phyloP scores from a whole-genome alignment of 1,140 invertebrate species.

The Hetaerina americana region DNA sequence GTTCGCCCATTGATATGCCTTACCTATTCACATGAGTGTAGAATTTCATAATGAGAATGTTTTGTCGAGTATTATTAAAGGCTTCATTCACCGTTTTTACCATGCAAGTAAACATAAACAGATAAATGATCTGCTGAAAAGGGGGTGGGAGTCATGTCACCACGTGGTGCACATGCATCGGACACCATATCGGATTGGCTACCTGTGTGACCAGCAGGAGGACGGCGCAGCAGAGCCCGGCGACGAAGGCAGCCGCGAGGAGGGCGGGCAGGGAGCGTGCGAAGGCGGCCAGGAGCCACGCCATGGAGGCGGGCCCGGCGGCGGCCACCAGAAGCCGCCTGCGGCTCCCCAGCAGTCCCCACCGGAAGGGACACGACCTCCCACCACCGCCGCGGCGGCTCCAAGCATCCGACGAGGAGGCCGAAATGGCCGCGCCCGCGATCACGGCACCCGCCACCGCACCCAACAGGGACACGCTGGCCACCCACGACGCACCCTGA shows the following conservation, averaged over 20 bases:
- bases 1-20: too few species aligned
- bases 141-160: too few species aligned
- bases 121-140: too few species aligned
- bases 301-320: constrained; percentile 54
- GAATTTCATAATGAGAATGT: too few species aligned
- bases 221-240: constrained; percentile 64
- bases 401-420: background rate
- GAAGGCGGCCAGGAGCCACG: constrained; percentile 62
- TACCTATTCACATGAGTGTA: too few species aligned
- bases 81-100: too few species aligned
- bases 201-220: constrained; percentile 67
- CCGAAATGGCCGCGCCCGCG: background rate
- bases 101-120: too few species aligned
- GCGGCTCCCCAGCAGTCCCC: constrained; percentile 47
- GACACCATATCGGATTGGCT: too few species aligned
- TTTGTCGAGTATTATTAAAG: too few species aligned
- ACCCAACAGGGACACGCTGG: constrained; percentile 61
- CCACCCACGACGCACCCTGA: constrained; percentile 71
- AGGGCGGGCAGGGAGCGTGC: constrained; percentile 61
- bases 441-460: constrained; percentile 16
- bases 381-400: background rate
- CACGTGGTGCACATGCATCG: too few species aligned
- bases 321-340: constrained; percentile 50
- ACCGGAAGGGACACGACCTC: background rate
- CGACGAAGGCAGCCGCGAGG: constrained; percentile 60